phyloP scores from a whole-genome alignment of 2,888 invertebrate genomes.

The Muschampia plurimacula region DNA sequence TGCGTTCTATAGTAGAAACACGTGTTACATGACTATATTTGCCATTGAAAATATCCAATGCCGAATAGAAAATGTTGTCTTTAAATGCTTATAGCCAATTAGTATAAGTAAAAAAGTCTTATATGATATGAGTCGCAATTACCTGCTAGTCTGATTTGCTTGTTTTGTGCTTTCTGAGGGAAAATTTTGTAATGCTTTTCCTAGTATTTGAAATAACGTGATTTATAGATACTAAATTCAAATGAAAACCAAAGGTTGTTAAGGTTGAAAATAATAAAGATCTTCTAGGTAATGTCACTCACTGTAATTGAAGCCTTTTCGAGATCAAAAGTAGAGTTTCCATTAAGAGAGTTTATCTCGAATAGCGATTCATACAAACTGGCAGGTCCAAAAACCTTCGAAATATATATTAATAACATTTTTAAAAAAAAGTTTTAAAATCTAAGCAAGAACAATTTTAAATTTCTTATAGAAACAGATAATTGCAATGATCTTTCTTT shows the following conservation, averaged over 20 bases:
- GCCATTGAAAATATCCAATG: conserved; percentile 44
- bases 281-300: no score
- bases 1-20: conserved; percentile 35
- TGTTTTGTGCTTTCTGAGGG: neutral
- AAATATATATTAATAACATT: no score
- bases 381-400: no score
- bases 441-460: no score
- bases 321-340: neutral
- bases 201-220: neutral
- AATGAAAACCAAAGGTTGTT: no score
- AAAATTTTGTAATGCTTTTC: neutral
- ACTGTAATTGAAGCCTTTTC: neutral
- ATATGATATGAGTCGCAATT: conserved; percentile 1
- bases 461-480: no score
- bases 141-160: neutral
- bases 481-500: no score
- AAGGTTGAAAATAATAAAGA: no score
- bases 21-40: conserved; percentile 34
- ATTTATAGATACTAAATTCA: no score
- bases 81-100: conserved; percentile 45
- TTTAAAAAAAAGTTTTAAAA: no score
- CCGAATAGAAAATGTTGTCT: conserved; percentile 45
- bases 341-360: no score
- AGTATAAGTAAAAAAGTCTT: conserved; percentile 30
- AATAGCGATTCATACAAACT: no score